Evolutionary conservation across 2,888 invertebrate genomes (phyloP).

Genomic region (Eurytoma californica): DNA sequence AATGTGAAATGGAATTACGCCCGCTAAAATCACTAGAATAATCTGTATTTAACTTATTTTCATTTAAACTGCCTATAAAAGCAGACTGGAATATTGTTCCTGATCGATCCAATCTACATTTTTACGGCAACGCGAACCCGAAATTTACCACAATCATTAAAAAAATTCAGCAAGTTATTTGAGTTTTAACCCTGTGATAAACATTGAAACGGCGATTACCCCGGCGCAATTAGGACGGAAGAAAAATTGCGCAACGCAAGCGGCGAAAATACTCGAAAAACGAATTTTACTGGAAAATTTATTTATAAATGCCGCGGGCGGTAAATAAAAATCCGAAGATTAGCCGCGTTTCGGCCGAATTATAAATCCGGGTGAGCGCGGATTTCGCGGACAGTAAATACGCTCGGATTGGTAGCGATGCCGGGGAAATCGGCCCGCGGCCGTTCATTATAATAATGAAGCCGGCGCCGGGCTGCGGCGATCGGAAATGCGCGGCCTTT

Average conservation of each 20-base stretch:
- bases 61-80: too few relatives aligned
- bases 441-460: slow-evolving; percentile 53
- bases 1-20: background rate
- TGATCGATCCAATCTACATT: too few relatives aligned
- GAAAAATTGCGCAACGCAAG: background rate
- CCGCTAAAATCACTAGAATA: background rate
- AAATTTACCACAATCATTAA: too few relatives aligned
- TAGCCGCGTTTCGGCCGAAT: slow-evolving; percentile 32
- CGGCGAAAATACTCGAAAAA: background rate
- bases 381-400: slow-evolving; percentile 39
- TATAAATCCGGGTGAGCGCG: slow-evolving; percentile 15
- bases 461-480: background rate
- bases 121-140: too few relatives aligned
- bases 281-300: slow-evolving; percentile 31
- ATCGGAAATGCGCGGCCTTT: slow-evolving; percentile 6
- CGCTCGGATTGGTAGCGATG: slow-evolving; percentile 39
- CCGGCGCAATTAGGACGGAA: too few relatives aligned
- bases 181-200: too few relatives aligned
- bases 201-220: too few relatives aligned
- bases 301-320: background rate
- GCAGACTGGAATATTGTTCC: too few relatives aligned
- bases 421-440: background rate
- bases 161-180: too few relatives aligned
- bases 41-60: too few relatives aligned
- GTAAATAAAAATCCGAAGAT: slow-evolving; percentile 39